Base-by-base conservation (phyloP, 2,888 invertebrate species). In the Taphrorychus bicolor region DNA sequence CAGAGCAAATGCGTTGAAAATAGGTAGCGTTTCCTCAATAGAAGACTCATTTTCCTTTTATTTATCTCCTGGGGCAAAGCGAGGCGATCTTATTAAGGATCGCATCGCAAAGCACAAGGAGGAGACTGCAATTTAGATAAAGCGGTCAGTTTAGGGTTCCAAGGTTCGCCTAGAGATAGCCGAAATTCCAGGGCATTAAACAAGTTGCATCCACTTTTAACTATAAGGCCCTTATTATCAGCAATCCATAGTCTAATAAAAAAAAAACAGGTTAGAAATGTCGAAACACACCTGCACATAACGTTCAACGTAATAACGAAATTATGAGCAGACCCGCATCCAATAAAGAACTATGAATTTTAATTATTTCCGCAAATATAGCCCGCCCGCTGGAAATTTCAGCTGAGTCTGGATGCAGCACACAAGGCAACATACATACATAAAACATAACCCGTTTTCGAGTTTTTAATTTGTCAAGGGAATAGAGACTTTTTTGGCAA, bases 401-500 rank as follows among this genome's bases (percentile, higher is more conserved):
- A n/a, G 24, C 58, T 17, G 16, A 17, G 42, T 21, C 11, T 21
- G 52, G 49, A 51, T 18, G 23, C 17, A 4, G 32, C 14, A 54
- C 23, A 23, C 51, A 61, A 53, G 24, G 52, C 52, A 53, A 16
- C 52, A 53, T 57, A 58, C 58, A 65, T 57, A 58, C 58, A 65
- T 65, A 59, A 60, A 65, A 59, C 52, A 64, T 64, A 64, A 58
- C 58, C 17, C 51, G 49, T 48, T 64, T 64, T 58, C 54, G 51
- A 52, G 51, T 58, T 64, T 64, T 64, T 64, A 58, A 64, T 64
- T 64, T 64, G 64, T 40, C 58, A 49, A 49, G 64, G 64, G 58
- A 64, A 58, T 65, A 51, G n/a, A n/a, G n/a, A 32, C 32, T 32
- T 32, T 32, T n/a, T n/a, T n/a, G n/a, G n/a, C n/a, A n/a, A n/a